These are phyloP conservation scores for Apostichopus californicus DNA, from an alignment of 35 echinoderm and acorn worm genomes.

Conservation along the genomic window DNA sequence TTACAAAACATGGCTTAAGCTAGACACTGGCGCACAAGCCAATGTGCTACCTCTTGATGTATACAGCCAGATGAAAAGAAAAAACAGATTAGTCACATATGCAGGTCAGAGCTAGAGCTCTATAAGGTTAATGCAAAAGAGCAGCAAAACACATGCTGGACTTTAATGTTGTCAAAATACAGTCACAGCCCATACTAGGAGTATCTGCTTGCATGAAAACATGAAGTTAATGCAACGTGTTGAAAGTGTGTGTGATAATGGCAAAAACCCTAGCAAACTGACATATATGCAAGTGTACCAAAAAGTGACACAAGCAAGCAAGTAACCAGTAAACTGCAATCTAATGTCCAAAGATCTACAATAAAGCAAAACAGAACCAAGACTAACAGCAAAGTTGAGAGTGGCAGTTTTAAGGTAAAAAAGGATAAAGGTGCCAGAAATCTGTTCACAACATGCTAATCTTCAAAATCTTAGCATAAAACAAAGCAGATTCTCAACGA, in stretches of 20 bases:
- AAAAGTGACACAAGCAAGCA: not conserved
- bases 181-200: constrained; percentile 18
- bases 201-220: constrained; percentile 7
- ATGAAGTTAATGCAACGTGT: constrained; percentile 25
- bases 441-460: not conserved
- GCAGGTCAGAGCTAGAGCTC: constrained; percentile 12
- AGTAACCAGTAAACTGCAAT: too few species aligned
- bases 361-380: not conserved
- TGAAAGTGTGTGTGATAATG: not conserved
- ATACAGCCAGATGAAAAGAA: not conserved
- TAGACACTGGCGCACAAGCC: constrained; percentile 48
- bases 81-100: constrained; percentile 35
- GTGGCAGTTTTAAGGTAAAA: too few species aligned
- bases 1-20: not conserved
- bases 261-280: not conserved
- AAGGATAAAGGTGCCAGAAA: not conserved
- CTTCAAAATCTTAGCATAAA: not conserved
- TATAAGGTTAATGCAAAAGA: constrained; percentile 16
- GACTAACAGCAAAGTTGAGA: not conserved
- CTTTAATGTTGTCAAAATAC: not conserved
- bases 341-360: not conserved
- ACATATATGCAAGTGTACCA: not conserved
- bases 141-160: not conserved
- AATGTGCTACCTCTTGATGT: not conserved
- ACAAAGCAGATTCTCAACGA: not conserved